These are phyloP conservation scores for Cacoxenus indagator DNA, from an alignment of 2,888 invertebrate species.

Conservation along the genomic window DNA sequence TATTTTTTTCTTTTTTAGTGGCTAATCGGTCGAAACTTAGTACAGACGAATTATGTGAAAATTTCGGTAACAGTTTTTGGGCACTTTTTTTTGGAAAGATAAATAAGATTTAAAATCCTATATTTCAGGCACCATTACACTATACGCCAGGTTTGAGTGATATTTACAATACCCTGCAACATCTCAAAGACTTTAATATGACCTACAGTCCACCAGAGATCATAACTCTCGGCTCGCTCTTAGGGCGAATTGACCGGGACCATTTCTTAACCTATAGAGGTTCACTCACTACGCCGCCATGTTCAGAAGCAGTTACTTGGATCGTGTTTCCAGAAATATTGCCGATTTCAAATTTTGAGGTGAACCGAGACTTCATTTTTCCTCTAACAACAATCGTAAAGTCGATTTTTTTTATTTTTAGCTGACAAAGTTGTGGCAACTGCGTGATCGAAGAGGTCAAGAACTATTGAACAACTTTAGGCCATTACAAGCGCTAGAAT, in stretches of 20 bases:
- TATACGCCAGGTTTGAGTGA: constrained; percentile 52
- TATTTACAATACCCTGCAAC: constrained; percentile 49
- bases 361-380: constrained; percentile 29
- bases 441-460: constrained; percentile 43
- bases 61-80: no score
- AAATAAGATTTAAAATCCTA: no score
- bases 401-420: constrained; percentile 26
- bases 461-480: constrained; percentile 53
- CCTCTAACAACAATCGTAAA: not conserved
- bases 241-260: constrained; percentile 55
- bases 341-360: constrained; percentile 67
- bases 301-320: constrained; percentile 81
- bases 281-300: constrained; percentile 82
- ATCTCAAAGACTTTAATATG: constrained; percentile 50
- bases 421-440: constrained; percentile 59
- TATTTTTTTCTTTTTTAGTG: no score
- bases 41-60: no score
- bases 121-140: constrained; percentile 32
- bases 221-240: constrained; percentile 55
- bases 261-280: constrained; percentile 71
- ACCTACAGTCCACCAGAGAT: constrained; percentile 44
- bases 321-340: constrained; percentile 76
- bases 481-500: constrained; percentile 50
- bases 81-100: no score
- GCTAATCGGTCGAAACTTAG: no score